Base-by-base conservation (phyloP, 2,113 vertebrate genomes). In the Clarias macrocephalus region DNA sequence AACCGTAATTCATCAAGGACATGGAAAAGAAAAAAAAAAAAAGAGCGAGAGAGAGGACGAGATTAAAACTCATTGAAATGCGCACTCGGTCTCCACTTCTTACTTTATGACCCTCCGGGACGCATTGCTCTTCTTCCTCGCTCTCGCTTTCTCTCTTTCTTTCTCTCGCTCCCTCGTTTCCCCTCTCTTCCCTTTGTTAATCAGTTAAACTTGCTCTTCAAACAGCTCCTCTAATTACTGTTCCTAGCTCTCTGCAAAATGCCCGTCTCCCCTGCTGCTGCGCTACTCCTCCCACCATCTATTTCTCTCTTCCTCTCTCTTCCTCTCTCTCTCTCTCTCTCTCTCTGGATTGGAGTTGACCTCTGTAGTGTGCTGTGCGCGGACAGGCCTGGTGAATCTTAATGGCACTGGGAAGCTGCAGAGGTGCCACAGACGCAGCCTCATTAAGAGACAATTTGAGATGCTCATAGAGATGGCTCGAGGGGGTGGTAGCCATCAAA, bases 181-280 rank as follows among this genome's bases (percentile, higher is more conserved):
- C 70, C 16, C 82, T 85, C 70, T 88, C 84, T 79, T 85, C 88
- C 93, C 93, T 95, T 95, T 95, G 94, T 95, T 96, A 96, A 96
- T 96, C 95, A 95, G 95, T 95, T 96, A 95, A 95, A 95, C 94
- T 95, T 92, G 93, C 95, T 96, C 95, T 95, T 95, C 95, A 96
- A 96, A 95, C 95, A 96, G 91, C 93, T 92, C 93, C 94, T 95
- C 95, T 95, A 95, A 96, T 96, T 95, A 96, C 94, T 93, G 91
- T 93, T 94, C 92, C 90, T 86, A 21, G 85, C 93, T 95, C 93
- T 92, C 93, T 92, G 93, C 92, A 93, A 94, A 48, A 93, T 93
- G 93, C 90, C 93, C 91, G 90, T 93, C 91, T 93, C 93, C 89
- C 83, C 81, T 89, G 89, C 90, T 93, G 92, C 87, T 89, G 83